phyloP scores from a whole-genome alignment of 2,888 invertebrate species.

The Icerya purchasi region DNA sequence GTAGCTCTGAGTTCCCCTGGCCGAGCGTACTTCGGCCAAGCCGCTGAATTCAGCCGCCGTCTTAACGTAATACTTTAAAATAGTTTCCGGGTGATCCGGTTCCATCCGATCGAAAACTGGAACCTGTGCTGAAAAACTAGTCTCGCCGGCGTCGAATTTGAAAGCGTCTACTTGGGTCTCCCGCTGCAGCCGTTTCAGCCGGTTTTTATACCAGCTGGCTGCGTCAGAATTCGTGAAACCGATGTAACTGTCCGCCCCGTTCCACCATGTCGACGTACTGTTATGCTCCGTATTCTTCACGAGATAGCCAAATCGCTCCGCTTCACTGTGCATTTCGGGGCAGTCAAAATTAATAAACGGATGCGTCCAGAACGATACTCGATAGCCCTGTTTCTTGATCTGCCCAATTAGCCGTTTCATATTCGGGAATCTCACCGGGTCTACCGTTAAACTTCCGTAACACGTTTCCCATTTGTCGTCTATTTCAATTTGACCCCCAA shows the following conservation, averaged over 20 bases:
- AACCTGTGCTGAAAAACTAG: slow-evolving; percentile 41
- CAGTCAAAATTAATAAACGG: slow-evolving; percentile 64
- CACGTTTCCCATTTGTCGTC: slow-evolving; percentile 75
- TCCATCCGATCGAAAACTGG: background rate
- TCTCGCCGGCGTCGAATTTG: slow-evolving; percentile 66
- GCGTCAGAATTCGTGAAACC: slow-evolving; percentile 53
- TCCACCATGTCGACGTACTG: slow-evolving; percentile 27
- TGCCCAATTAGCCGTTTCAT: slow-evolving; percentile 36
- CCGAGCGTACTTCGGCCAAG: slow-evolving; percentile 48
- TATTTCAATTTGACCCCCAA: slow-evolving; percentile 56
- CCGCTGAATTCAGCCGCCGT: slow-evolving; percentile 35
- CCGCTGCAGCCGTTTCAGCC: slow-evolving; percentile 32
- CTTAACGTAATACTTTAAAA: slow-evolving; percentile 29
- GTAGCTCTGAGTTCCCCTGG: slow-evolving; percentile 42
- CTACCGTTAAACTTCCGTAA: slow-evolving; percentile 50
- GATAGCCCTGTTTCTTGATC: slow-evolving; percentile 38
- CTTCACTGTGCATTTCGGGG: slow-evolving; percentile 35
- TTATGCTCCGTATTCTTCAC: slow-evolving; percentile 25
- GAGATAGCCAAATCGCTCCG: slow-evolving; percentile 34
- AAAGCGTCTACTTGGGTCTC: slow-evolving; percentile 46
- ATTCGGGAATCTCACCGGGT: slow-evolving; percentile 44
- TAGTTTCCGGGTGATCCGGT: slow-evolving; percentile 14
- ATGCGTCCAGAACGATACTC: slow-evolving; percentile 64
- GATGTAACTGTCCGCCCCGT: slow-evolving; percentile 33
- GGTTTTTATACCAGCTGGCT: slow-evolving; percentile 27